Evolutionary conservation across 1,140 invertebrate species (phyloP).

Genomic region (Brachionus rotundiformis): DNA sequence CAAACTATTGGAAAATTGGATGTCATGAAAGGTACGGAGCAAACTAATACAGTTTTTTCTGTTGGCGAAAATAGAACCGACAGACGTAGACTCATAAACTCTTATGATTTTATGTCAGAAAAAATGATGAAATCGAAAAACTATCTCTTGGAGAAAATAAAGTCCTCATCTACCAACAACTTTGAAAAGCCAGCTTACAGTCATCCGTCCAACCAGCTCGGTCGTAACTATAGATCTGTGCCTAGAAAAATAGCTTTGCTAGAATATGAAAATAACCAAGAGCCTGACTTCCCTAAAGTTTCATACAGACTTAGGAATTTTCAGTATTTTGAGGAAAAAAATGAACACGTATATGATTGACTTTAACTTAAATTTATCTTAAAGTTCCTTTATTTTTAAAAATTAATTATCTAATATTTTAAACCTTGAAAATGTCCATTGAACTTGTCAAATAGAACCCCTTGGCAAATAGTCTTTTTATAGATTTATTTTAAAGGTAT

Average conservation of each 20-base stretch:
- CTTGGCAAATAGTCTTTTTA: too few relatives aligned
- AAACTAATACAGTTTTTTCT: not conserved
- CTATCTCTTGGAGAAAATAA: constrained; percentile 3
- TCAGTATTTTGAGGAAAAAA: constrained; percentile 34
- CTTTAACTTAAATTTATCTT: not conserved
- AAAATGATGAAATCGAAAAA: constrained; percentile 13
- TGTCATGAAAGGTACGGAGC: constrained; percentile 15
- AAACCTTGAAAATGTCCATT: too few relatives aligned
- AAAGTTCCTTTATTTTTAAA: too few relatives aligned
- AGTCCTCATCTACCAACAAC: not conserved
- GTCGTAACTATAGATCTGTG: not conserved
- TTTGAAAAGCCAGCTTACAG: not conserved
- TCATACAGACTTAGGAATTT: constrained; percentile 14
- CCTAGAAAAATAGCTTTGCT: not conserved
- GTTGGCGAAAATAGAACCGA: constrained; percentile 7
- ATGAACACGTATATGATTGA: not conserved
- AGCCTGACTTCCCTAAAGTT: not conserved
- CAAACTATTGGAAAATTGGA: not conserved
- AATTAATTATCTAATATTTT: too few relatives aligned
- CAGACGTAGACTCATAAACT: not conserved
- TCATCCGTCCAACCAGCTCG: not conserved
- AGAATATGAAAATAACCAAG: not conserved
- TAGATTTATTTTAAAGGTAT: constrained; percentile 8
- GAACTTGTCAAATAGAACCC: too few relatives aligned
- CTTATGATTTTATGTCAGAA: constrained; percentile 6